Conservation (phyloP, 2,797 vertebrate species). For the Ispidina lecontei region DNA sequence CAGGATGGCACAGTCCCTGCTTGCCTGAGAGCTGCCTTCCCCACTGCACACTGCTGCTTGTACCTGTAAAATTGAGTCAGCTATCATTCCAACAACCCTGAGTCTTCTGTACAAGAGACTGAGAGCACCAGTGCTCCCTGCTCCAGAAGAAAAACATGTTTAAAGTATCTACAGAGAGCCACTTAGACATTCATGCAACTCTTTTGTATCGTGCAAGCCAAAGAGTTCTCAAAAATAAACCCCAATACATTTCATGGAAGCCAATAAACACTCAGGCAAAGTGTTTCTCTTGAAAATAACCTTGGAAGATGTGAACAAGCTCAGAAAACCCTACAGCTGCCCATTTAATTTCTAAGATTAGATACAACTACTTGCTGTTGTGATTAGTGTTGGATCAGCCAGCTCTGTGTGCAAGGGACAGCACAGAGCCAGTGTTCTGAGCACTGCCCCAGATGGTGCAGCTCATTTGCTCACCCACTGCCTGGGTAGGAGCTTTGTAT, state of each 20-base stretch:
- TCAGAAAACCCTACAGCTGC: not conserved
- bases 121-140: conserved; percentile 11
- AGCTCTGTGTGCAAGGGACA: not conserved
- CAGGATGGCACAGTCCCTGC: not conserved
- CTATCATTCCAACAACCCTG: conserved; percentile 49
- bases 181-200: not conserved
- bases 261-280: not conserved
- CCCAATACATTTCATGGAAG: not conserved
- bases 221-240: not conserved
- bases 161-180: not conserved
- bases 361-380: not conserved
- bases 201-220: not conserved
- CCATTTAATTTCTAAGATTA: conserved; percentile 22
- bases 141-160: not conserved
- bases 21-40: not conserved
- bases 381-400: conserved; percentile 11
- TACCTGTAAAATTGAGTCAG: conserved; percentile 48
- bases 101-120: conserved; percentile 22
- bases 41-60: conserved; percentile 15
- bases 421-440: conserved; percentile 1
- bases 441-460: conserved; percentile 42
- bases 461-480: conserved; percentile 2
- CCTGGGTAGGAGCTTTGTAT: not conserved
- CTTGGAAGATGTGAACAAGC: not conserved
- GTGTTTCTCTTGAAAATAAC: not conserved